Percentiles rank a stretch among this genome's conserved stretches.
Conservation (phyloP, 2,113 vertebrate genomes). For the Manacus vitellinus region DNA sequence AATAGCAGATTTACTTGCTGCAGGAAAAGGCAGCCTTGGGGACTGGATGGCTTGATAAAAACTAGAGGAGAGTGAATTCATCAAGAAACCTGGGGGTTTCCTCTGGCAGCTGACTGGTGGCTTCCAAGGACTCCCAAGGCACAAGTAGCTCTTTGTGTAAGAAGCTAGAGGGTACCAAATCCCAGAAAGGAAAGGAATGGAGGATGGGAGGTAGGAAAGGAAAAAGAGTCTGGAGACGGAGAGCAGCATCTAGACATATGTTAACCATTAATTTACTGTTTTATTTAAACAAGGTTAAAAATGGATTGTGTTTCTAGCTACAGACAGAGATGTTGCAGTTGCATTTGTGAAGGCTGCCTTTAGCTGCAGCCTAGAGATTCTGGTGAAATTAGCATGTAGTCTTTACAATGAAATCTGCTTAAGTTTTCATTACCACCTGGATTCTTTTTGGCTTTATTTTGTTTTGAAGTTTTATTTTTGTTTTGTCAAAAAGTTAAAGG, state of each 20-base stretch:
- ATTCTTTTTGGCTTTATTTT: neutral
- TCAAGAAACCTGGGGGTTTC: neutral
- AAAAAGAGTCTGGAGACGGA: neutral
- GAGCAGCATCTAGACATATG: neutral
- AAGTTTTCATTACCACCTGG: neutral
- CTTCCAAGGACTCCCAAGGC: neutral
- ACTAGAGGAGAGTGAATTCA: neutral
- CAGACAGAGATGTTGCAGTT: neutral
- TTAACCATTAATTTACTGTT: neutral
- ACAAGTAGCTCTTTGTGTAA: neutral
- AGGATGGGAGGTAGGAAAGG: neutral
- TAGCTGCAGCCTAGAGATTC: neutral
- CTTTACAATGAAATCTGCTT: neutral
- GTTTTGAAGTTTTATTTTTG: neutral
- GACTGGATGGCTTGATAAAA: neutral
- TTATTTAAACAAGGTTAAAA: neutral
- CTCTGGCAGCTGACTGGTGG: neutral
- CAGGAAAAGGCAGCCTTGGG: neutral
- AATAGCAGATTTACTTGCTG: neutral
- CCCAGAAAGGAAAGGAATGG: neutral
- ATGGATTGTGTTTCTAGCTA: neutral
- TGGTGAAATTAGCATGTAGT: neutral
- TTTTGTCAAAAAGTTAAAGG: neutral
- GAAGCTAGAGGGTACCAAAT: neutral
- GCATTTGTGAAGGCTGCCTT: neutral